Base-by-base conservation (phyloP, 2,113 vertebrate species). In the Gopherus flavomarginatus region DNA sequence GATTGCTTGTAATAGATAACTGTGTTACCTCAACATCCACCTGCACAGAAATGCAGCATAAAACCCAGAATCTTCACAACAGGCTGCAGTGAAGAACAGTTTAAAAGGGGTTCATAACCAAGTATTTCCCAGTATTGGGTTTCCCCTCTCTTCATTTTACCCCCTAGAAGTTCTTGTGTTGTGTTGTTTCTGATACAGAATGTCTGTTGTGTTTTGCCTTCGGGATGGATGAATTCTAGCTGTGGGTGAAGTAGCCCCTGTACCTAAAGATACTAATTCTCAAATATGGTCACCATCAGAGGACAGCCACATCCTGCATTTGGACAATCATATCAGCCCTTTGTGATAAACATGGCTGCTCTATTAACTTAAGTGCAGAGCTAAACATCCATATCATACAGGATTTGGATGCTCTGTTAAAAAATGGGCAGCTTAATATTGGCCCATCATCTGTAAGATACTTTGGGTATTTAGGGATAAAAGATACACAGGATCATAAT, bases 141-240 rank as follows among this genome's bases (percentile, higher is more conserved):
- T 85, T 56, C 6, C 75, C 27, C 26, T 47, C 42, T 29, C 42
- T 85, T 62, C 8, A 31, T 42, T 47, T 69, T 27, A 19, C 5
- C 56, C 56, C 57, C 47, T 11, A 42, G 75, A 50, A 21, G 6
- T 65, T 38, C 89, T n/a, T 26, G 65, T 26, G 27, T 19, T 21
- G 1, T 16, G 0, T 2, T 35, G 26, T 3, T 50, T 1, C 2
- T 8, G 22, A 54, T 3, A 5, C 13, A 44, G 75, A 78, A 29
- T n/a, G 21, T 16, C 0, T 0, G 1, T 26, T 27, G 38, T 80
- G 56, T 57, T 69, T 17, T 3, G 0, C 75, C 11, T 9, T 2
- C 50, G 42, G 75, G 42, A 78, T 13, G 26, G 24, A 11, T 3
- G 0, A 54, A 27, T 49, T 85, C 88, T 91, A 90, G 26, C 31